phyloP scores from a whole-genome alignment of 2,113 vertebrate genomes.

The Spea multiplicata region DNA sequence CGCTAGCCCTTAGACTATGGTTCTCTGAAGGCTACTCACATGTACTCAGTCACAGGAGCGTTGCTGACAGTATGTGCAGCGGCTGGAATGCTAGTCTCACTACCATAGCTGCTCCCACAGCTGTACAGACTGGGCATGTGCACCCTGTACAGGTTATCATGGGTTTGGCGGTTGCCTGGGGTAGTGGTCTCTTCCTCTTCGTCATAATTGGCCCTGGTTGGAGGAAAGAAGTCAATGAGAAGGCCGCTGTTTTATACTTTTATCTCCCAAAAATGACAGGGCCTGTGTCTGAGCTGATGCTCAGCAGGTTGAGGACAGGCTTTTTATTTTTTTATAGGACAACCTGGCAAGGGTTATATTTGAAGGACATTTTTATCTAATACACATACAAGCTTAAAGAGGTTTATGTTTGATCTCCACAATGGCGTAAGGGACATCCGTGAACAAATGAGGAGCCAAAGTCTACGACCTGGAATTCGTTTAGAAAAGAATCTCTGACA shows the following conservation, averaged over 20 bases:
- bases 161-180: constrained; percentile 81
- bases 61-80: constrained; percentile 98
- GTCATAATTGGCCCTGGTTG: constrained; percentile 61
- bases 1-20: neutral
- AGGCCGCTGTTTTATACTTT: neutral
- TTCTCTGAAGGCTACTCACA: constrained; percentile 72
- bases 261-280: neutral
- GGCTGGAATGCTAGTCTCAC: constrained; percentile 93
- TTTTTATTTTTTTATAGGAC: too few species aligned
- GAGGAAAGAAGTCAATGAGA: neutral
- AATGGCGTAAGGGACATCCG: too few species aligned
- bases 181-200: constrained; percentile 86
- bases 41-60: constrained; percentile 95
- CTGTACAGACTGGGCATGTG: constrained; percentile 98
- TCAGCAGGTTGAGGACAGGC: too few species aligned
- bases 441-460: too few species aligned
- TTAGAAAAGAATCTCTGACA: too few species aligned
- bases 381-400: too few species aligned
- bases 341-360: too few species aligned
- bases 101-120: constrained; percentile 97
- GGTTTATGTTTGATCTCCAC: too few species aligned
- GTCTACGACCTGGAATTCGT: too few species aligned
- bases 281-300: neutral
- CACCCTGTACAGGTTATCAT: constrained; percentile 93
- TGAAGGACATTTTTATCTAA: too few species aligned